These are phyloP conservation scores for Hapalemur alaotrensis DNA, from an alignment of 2,797 vertebrate genomes.

Conservation along the genomic window DNA sequence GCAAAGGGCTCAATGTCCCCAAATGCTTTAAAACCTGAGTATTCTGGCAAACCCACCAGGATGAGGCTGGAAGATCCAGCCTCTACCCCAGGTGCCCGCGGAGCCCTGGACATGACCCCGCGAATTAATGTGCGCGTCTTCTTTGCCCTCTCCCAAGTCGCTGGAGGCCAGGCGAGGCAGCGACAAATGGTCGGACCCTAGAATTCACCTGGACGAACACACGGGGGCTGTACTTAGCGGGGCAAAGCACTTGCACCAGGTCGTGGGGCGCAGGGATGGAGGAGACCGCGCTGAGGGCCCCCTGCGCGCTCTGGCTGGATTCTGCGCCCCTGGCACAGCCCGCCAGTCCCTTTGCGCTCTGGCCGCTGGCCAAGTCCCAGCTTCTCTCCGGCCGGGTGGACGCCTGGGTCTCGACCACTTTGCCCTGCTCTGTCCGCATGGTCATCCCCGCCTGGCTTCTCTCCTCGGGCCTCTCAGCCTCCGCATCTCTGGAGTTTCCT, in stretches of 20 bases:
- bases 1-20: not conserved
- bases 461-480: not conserved
- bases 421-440: rapidly evolving
- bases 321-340: rapidly evolving
- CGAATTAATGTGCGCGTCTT: too few species aligned
- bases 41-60: not conserved
- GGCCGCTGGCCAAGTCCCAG: not conserved
- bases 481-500: not conserved
- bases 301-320: rapidly evolving
- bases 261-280: rapidly evolving
- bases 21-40: not conserved
- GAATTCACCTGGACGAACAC: rapidly evolving
- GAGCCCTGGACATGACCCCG: not conserved
- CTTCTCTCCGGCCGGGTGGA: rapidly evolving
- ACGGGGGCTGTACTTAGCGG: not conserved
- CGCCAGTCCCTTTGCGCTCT: rapidly evolving
- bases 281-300: rapidly evolving
- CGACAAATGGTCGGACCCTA: rapidly evolving
- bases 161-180: not conserved
- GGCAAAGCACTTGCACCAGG: not conserved
- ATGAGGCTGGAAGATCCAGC: not conserved
- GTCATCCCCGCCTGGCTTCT: not conserved
- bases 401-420: rapidly evolving
- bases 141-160: rapidly evolving
- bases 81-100: rapidly evolving